Base-by-base conservation (phyloP, 1,140 invertebrate species). In the Tetranychus cinnabarinus region DNA sequence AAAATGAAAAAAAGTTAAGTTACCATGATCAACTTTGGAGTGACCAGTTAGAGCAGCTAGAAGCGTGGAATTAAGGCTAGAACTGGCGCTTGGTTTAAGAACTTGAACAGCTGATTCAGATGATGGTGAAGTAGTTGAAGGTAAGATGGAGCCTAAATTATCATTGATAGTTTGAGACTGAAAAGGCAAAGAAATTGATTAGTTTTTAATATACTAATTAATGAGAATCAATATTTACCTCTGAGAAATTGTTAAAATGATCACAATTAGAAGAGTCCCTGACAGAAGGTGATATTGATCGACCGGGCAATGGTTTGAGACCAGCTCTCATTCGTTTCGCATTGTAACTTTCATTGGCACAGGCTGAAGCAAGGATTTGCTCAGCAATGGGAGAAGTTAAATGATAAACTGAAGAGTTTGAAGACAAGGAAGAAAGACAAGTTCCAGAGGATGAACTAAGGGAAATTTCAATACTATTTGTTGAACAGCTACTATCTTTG, bases 261-360 rank as follows among this genome's bases (percentile, higher is more conserved):
- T 77, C 64, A 10, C 39, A 10, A 23, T 23, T 23, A 54, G 34
- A 34, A 7, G 50, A 34, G 15, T 34, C 50, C 50, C 50, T 23
- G 7, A 6, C 7, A 54, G 34, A 54, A 54, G 50, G 50, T 1
- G 50, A 34, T 6, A 42, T 42, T 6, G 39, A 42, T 42, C 39
- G 39, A 52, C n/a, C 50, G 13, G 50, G n/a, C n/a, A 95, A 84
- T 48, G 90, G 91, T 72, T 95, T 90, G 66, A 95, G 76, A 60
- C 91, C 91, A 68, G 93, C 79, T 64, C 89, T 80, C 88, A 95
- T 93, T 67, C 89, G 80, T 74, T 93, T 95, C 37, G 89, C 90
- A 73, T 95, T 95, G 71, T 91, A 83, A 71, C 85, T 88, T 74
- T 95, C 91, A 72, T 95, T 95, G 75, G 95, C 90, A 73, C 90